Evolutionary conservation across 2,888 invertebrate species (phyloP), one percentile per base, ranked within the genome.

Genomic region (Protonemura montana): DNA sequence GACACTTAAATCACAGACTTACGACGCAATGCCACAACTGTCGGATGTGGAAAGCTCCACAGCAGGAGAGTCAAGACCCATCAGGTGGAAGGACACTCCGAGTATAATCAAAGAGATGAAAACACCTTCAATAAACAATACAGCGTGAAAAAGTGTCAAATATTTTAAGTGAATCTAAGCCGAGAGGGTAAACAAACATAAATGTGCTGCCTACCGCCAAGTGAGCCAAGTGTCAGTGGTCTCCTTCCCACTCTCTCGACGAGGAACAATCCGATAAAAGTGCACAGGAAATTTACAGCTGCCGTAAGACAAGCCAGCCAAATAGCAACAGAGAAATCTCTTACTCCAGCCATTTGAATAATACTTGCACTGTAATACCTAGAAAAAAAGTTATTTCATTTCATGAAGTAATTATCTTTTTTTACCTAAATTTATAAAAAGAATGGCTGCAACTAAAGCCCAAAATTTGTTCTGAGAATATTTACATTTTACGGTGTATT

Each of bases 351-450:
- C 89, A 90, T 89, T 77, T 89, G 89, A 86, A 90, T 92, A 86
- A 93, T 93, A 86, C 92, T 92, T 5, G 92, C 93, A 88, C 92
- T 92, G 89, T 93, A 93, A 89, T 93, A 93, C 92, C 92, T 92
- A 89, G 28, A 88, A 88, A 83, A 25, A 86, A 82, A 83, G 82
- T 35, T 35, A 35, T 35, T 35, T 35, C 29, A 21, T 26, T 85
- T 13, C 27, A 35, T 35, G 10, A 35, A 35, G 35, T 10, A 35
- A 6, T 35, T 35, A 35, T 35, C 35, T 35, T 3, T 6, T 35
- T 35, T 35, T 35, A n/a, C n/a, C n/a, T n/a, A n/a, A n/a, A n/a
- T n/a, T 10, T 35, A 35, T 35, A 35, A 10, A 3, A 35, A 35
- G 3, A 35, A 35, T 10, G 35, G 10, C 35, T 35, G 3, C 35